Base-by-base conservation (phyloP, 2,888 invertebrate genomes). In the Metalampra italica region DNA sequence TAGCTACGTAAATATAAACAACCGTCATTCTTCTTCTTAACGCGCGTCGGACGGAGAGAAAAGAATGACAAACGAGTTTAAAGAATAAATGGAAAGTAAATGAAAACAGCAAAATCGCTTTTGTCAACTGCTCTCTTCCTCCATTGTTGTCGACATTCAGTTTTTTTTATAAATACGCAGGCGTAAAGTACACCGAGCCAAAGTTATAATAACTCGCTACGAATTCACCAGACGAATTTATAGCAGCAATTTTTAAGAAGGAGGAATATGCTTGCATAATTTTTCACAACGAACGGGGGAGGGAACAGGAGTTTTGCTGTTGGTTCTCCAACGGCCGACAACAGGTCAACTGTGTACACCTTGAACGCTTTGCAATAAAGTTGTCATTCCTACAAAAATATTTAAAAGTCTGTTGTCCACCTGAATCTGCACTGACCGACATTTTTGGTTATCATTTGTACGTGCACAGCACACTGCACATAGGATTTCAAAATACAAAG, bases 61-160 rank as follows among this genome's bases (percentile, higher is more conserved):
- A 82, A 81, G 82, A 84, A 83, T 84, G 83, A 84, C 82, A 83
- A 85, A 84, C 79, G 83, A 82, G 83, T 80, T 82, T 52, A 61
- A 79, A 81, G 78, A 79, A 84, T 82, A 83, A 85, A 84, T 85
- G 81, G 82, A 82, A 82, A 83, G 84, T 84, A 84, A 84, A 85
- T 84, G 82, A 85, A 83, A 82, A 84, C 82, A 78, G 81, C 71
- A 77, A 82, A 84, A 82, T 84, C 82, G 76, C 80, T 78, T 84
- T 84, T 82, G 80, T 82, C 79, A 78, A 77, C 76, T 76, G 80
- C 69, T 79, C 75, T 73, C 71, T 75, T 73, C 68, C 66, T 66
- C 68, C 71, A 73, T 74, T 73, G 75, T 74, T 73, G 75, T 73
- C 65, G 65, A 64, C 72, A 73, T 74, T 75, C 65, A 65, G 67